Evolutionary conservation across 2,888 invertebrate genomes (phyloP).

Genomic region (Dione vanillae): DNA sequence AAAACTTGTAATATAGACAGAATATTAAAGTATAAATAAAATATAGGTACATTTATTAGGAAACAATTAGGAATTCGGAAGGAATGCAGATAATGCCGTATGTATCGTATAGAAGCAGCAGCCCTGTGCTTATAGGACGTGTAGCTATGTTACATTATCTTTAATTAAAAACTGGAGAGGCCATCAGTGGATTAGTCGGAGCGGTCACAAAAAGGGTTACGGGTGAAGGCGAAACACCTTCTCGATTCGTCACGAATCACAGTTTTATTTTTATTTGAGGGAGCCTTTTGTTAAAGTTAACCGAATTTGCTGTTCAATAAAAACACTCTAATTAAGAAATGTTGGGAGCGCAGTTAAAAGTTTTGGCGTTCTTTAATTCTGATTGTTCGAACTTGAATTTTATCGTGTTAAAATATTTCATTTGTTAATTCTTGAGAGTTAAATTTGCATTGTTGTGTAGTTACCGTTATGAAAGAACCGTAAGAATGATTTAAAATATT

Average conservation of each 20-base stretch:
- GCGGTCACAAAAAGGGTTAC: slow-evolving; percentile 80
- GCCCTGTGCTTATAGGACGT: slow-evolving; percentile 71
- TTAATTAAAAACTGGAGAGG: slow-evolving; percentile 80
- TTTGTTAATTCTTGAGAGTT: slow-evolving; percentile 49
- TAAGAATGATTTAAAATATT: background rate
- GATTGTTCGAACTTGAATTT: slow-evolving; percentile 56
- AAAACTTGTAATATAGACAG: background rate
- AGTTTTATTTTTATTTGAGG: slow-evolving; percentile 80
- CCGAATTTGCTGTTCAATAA: slow-evolving; percentile 82
- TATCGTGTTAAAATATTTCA: slow-evolving; percentile 54
- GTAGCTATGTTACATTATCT: slow-evolving; percentile 79
- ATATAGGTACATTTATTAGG: too few relatives aligned
- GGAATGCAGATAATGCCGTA: background rate
- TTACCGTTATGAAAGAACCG: background rate
- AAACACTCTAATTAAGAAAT: slow-evolving; percentile 82
- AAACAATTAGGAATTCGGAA: background rate
- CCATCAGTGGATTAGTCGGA: slow-evolving; percentile 80
- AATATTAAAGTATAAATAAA: background rate
- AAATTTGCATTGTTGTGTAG: slow-evolving; percentile 33
- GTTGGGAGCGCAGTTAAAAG: slow-evolving; percentile 74
- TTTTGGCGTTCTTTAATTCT: slow-evolving; percentile 67
- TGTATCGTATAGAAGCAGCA: slow-evolving; percentile 46
- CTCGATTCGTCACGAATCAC: slow-evolving; percentile 81
- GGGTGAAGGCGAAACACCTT: slow-evolving; percentile 77
- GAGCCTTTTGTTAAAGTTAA: slow-evolving; percentile 80